Conservation (phyloP, 92 coral and sea anemone species). For the Isaurus tuberculatus region DNA sequence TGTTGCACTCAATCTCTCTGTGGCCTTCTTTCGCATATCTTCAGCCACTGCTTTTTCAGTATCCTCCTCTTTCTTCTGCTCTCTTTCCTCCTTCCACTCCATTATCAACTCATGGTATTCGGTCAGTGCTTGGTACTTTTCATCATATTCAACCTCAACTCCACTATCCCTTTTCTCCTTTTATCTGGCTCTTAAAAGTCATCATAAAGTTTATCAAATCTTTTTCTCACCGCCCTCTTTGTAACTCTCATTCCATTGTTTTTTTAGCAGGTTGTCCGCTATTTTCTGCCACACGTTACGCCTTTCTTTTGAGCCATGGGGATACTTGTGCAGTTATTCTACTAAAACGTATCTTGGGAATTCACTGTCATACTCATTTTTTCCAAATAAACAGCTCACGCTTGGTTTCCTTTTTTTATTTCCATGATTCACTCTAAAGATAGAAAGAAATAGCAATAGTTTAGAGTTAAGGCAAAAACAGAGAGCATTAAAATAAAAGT, state of each 20-base stretch:
- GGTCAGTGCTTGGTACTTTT: constrained; percentile 49
- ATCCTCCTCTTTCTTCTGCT: constrained; percentile 44
- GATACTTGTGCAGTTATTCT: constrained; percentile 46
- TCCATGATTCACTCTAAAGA: constrained; percentile 13
- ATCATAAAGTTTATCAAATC: constrained; percentile 51
- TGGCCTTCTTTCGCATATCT: constrained; percentile 47
- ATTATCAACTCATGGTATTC: constrained; percentile 49
- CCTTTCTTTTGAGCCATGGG: constrained; percentile 46
- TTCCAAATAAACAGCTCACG: constrained; percentile 47
- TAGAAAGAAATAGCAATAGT: background rate
- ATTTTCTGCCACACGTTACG: constrained; percentile 32
- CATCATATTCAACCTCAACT: constrained; percentile 56
- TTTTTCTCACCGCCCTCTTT: constrained; percentile 42
- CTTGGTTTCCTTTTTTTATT: constrained; percentile 26
- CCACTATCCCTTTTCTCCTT: constrained; percentile 56
- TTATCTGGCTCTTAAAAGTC: constrained; percentile 45
- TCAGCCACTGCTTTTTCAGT: constrained; percentile 49
- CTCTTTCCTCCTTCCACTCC: constrained; percentile 22
- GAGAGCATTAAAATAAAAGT: constrained; percentile 10
- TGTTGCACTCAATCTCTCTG: constrained; percentile 52
- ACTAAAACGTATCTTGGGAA: constrained; percentile 29
- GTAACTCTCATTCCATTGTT: constrained; percentile 47
- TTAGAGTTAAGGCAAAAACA: constrained; percentile 13
- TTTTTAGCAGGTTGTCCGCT: constrained; percentile 35
- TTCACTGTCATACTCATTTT: constrained; percentile 11